Evolutionary conservation across 2,888 invertebrate species (phyloP), one percentile per base, ranked within the genome.

Genomic region (Melitaea athalia): DNA sequence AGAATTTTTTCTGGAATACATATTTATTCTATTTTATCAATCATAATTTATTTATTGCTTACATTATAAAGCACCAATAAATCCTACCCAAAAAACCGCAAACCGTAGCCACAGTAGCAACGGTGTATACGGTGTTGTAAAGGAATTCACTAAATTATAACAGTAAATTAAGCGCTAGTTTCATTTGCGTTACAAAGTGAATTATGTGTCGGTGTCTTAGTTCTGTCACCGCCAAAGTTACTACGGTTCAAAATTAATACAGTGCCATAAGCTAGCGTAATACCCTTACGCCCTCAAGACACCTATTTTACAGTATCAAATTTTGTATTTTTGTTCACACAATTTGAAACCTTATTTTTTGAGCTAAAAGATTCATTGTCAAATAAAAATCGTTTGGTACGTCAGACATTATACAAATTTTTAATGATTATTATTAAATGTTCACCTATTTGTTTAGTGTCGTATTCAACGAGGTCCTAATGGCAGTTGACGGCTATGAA

Each of bases 211-310:
- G 88, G 89, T 92, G 91, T 92, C 92, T 92, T 91, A 91, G 91
- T 90, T 91, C 92, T 92, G 92, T 92, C 92, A 91, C 91, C 91
- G 83, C 87, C 86, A 87, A 92, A 92, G 87, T 92, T 91, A 92
- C 92, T 88, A 91, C 90, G 92, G 92, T 92, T 91, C 91, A 92
- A 91, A 92, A 92, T 92, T 92, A 92, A 92, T 92, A 92, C 92
- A 91, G 86, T 88, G 86, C 91, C 91, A 92, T 92, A 92, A 92
- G 91, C 90, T 89, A 86, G 82, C 88, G 86, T 85, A 91, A 92
- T 90, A 88, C 91, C 85, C 81, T 81, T 79, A 80, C 81, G 78
- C 81, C 79, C 81, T 82, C 80, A 76, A 86, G 83, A 85, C 87
- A 87, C 83, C 86, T 88, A 89, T 77, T 88, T 87, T 83, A 82